phyloP scores from a whole-genome alignment of 1,140 invertebrate species.

The Nymphalis io region DNA sequence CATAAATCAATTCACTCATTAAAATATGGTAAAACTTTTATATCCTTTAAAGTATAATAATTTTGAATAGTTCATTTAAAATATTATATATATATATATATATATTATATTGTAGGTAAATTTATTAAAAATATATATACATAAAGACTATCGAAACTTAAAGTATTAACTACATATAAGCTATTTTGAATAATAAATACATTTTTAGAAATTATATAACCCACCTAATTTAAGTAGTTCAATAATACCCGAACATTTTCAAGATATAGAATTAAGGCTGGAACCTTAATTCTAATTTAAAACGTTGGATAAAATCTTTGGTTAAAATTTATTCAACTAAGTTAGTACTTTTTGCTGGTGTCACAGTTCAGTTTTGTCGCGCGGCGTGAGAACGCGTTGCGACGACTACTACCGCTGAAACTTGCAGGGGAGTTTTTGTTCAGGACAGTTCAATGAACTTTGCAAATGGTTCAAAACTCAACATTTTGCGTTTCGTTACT shows the following conservation, averaged over 20 bases:
- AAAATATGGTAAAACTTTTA: conserved; percentile 21
- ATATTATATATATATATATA: too few species aligned
- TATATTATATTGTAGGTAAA: too few species aligned
- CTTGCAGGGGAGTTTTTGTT: conserved; percentile 73
- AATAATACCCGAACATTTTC: too few species aligned
- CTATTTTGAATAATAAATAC: too few species aligned
- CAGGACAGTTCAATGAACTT: conserved; percentile 67
- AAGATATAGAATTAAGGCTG: too few species aligned
- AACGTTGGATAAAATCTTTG: neutral
- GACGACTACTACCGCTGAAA: conserved; percentile 57
- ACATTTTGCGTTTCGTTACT: conserved; percentile 14
- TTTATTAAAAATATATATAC: too few species aligned
- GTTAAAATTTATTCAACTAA: neutral
- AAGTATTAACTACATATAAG: too few species aligned
- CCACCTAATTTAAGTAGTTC: too few species aligned
- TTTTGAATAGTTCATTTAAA: too few species aligned
- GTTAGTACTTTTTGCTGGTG: conserved; percentile 60
- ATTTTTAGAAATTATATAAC: too few species aligned
- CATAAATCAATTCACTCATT: conserved; percentile 28
- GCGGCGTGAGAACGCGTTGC: conserved; percentile 66
- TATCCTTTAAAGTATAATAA: neutral
- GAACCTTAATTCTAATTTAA: too few species aligned
- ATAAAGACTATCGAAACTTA: too few species aligned
- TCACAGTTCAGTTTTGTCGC: conserved; percentile 56
- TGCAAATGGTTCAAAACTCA: conserved; percentile 49